Evolutionary conservation across 2,888 invertebrate species (phyloP), one percentile per base, ranked within the genome.

Genomic region (Melipona bicolor): DNA sequence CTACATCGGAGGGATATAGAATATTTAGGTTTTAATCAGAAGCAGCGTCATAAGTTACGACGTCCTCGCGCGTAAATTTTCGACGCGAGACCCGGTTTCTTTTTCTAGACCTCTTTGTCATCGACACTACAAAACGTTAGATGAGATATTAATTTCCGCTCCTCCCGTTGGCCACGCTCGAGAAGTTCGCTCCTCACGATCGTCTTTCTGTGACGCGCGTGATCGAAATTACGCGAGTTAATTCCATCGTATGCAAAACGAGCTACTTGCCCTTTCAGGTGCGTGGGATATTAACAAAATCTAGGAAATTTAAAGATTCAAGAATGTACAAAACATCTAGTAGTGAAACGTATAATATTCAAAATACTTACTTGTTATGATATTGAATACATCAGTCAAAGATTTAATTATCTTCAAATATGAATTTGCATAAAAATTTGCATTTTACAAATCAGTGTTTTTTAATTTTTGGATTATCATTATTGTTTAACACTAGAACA

Each of bases 131-230:
- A 43, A 87, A 88, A 84, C 73, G 81, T 70, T 69, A 77, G 87
- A 64, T 72, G 72, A 74, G 82, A 79, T 85, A 87, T 89, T 88
- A 88, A 88, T 88, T 88, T 89, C 88, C 89, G 88, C 83, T 74
- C 11, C 81, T 81, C 79, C 79, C 79, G 81, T 87, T 85, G 77
- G 75, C 1, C 9, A 9, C 84, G 79, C 79, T 64, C 83, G 54
- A 67, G 77, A 67, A 54, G 21, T 52, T 71, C 80, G 81, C 83
- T 87, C 88, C 85, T 88, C 87, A 88, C 65, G 81, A 61, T 67
- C 85, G 81, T 81, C 81, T 87, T 88, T 85, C 84, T 69, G 83
- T 85, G 78, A 78, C 83, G 78, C 9, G 6, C 36, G 3, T 81
- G 82, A 83, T 76, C 67, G 79, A 83, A 88, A 89, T 87, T 87